Base-by-base conservation (phyloP, 2,797 vertebrate genomes). In the Tapera naevia region DNA sequence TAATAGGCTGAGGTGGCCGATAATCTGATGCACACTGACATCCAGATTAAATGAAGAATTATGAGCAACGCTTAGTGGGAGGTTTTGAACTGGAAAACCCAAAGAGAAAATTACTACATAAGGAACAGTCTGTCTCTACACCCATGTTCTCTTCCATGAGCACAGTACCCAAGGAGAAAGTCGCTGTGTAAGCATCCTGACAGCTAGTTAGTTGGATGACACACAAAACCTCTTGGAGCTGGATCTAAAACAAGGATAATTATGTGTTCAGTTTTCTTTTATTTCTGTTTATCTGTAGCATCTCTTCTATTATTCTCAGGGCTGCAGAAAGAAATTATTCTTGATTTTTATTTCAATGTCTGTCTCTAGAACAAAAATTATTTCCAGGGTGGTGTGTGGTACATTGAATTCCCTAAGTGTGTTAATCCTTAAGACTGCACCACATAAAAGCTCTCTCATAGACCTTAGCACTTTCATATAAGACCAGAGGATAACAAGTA, bases 221-320 rank as follows among this genome's bases (percentile, higher is more conserved):
- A 95, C 94, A 96, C 62, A 95, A 90, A 94, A 90, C 71, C 91
- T 60, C 83, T 76, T 88, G 91, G 93, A 96, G 45, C 43, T 81
- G 22, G 73, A 94, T 93, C 83, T 91, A 84, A 94, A 94, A 86
- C 70, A 72, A 5, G 35, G 76, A 53, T 94, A 95, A 93, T 94
- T 94, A 94, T 0, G 13, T 75, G 86, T 81, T 90, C 58, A 58
- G 51, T 64, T 90, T 87, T 84, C 76, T 93, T 89, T 92, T 65
- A 84, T 72, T 94, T 81, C 88, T 91, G 22, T 79, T 94, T 86
- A 94, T 94, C 93, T 86, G 48, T 21, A 93, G 70, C 39, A 79
- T 80, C 86, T 95, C 73, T 94, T 92, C 83, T 88, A 84, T 86
- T 91, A 94, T 70, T 88, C 70, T 90, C 25, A 21, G 58, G 25